A percentile compares a stretch with the other conserved stretches of the same genome.
Conservation (phyloP, 1,140 invertebrate species). For the Pemphigus obesinymphae region DNA sequence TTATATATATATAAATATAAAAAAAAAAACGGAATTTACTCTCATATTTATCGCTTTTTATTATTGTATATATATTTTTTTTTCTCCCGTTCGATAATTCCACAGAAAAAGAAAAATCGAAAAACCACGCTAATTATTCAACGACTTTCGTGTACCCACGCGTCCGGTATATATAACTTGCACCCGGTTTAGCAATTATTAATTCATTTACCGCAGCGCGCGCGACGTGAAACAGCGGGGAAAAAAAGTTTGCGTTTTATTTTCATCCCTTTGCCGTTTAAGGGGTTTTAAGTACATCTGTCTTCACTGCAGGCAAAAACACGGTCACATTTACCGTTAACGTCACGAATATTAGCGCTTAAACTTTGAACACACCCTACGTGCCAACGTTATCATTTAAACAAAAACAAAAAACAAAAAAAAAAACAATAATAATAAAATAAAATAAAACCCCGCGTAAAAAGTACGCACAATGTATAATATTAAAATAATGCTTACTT, state of each 20-base stretch:
- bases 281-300: slow-evolving; percentile 28
- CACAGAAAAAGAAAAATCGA: slow-evolving; percentile 1
- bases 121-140: slow-evolving; percentile 27
- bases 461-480: too few relatives aligned
- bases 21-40: background rate
- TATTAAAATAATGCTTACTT: too few relatives aligned
- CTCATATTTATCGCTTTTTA: slow-evolving; percentile 16
- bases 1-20: too few relatives aligned
- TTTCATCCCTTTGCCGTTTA: background rate
- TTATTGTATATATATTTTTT: background rate
- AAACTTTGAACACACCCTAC: background rate
- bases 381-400: background rate
- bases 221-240: background rate
- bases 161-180: background rate
- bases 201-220: slow-evolving; percentile 31
- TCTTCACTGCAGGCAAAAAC: background rate
- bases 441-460: too few relatives aligned
- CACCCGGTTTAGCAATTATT: slow-evolving; percentile 35
- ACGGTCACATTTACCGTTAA: background rate
- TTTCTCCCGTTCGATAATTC: background rate
- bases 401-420: background rate
- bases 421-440: too few relatives aligned
- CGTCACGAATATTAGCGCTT: background rate
- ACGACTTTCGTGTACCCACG: background rate
- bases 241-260: slow-evolving; percentile 18